Percentiles rank a stretch among this genome's conserved stretches.
Evolutionary conservation across 2,113 vertebrate species (phyloP).

Genomic region (Calidris pygmaea): DNA sequence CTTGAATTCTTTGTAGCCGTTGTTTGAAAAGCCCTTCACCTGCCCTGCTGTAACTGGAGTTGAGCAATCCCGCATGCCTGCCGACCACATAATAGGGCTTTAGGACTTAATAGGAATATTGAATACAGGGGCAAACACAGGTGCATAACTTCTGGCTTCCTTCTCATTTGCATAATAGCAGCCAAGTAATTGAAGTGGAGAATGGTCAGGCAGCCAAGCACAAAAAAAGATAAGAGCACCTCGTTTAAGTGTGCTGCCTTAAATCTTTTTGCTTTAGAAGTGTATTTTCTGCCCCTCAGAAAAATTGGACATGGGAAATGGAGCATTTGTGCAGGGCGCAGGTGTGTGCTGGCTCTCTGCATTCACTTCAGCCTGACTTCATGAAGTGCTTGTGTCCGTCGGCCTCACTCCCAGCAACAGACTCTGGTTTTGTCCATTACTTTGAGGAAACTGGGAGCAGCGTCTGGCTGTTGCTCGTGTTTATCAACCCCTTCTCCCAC

Average conservation of each 20-base stretch:
- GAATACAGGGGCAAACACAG: slow-evolving; percentile 66
- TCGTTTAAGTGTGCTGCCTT: slow-evolving; percentile 1
- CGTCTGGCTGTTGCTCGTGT: neutral
- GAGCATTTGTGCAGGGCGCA: slow-evolving; percentile 33
- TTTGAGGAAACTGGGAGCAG: neutral
- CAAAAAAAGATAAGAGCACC: slow-evolving; percentile 38
- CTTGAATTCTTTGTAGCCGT: slow-evolving; percentile 47
- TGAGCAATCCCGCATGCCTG: slow-evolving; percentile 38
- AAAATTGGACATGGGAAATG: neutral
- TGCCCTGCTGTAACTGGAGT: slow-evolving; percentile 57
- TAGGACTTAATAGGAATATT: slow-evolving; percentile 60
- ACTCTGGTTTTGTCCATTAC: neutral
- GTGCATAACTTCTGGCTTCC: slow-evolving; percentile 69
- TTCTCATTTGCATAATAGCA: slow-evolving; percentile 70
- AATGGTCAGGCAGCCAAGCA: slow-evolving; percentile 55
- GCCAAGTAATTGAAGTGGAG: slow-evolving; percentile 61
- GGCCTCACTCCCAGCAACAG: neutral
- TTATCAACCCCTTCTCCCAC: neutral
- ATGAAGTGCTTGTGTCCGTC: neutral
- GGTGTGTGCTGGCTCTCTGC: slow-evolving; percentile 21
- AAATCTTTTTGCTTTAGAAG: slow-evolving; percentile 23
- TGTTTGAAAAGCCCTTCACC: slow-evolving; percentile 54
- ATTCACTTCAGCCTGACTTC: slow-evolving; percentile 11
- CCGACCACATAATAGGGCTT: slow-evolving; percentile 44
- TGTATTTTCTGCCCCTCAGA: neutral